Base-by-base conservation (phyloP, 2,888 invertebrate species). In the Gryllus longicercus region DNA sequence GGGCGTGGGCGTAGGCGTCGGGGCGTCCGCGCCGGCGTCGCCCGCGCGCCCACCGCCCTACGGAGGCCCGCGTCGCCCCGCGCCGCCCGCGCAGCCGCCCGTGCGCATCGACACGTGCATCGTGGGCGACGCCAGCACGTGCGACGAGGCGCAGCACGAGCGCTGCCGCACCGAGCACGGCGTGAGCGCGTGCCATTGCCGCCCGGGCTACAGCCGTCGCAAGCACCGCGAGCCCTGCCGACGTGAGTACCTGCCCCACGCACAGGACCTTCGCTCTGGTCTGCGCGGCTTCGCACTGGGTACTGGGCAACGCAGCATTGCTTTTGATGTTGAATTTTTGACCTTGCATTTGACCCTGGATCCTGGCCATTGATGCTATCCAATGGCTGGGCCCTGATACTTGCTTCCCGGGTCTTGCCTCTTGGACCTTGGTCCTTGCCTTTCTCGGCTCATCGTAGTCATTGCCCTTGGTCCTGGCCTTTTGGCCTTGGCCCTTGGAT, bases 1-100 rank as follows among this genome's bases (percentile, higher is more conserved):
- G 86, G 86, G 16, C 87, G 86, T 23, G 94, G 94, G 84, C 85
- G n/a, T 85, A 95, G 78, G 95, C 96, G 79, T 91, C 95, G 3
- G 88, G 88, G 18, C 93, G 94, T 0, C 92, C 94, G 3, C 91
- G 93, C 11, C 93, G 93, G 77, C 93, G 96, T 85, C 94, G 95
- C 50, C 96, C 95, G 87, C 96, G 96, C 21, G 96, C 95, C 38
- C 96, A 96, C 81, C 96, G 96, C 85, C 96, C 96, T 74, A 95
- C 96, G 88, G 89, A 95, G 84, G 96, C 96, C 0, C 96, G 96
- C 86, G 90, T 96, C 84, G 95, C 95, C 88, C 89, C 96, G 75
- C 95, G 95, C 86, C 94, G 94, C 77, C 78, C 76, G n/a, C 77
- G 79, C 75, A 78, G 78, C 49, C 77, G 80, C 63, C 78, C 50